Evolutionary conservation across 2,113 vertebrate genomes (phyloP), one percentile per base, ranked within the genome.

Genomic region (Phyllostomus hastatus): DNA sequence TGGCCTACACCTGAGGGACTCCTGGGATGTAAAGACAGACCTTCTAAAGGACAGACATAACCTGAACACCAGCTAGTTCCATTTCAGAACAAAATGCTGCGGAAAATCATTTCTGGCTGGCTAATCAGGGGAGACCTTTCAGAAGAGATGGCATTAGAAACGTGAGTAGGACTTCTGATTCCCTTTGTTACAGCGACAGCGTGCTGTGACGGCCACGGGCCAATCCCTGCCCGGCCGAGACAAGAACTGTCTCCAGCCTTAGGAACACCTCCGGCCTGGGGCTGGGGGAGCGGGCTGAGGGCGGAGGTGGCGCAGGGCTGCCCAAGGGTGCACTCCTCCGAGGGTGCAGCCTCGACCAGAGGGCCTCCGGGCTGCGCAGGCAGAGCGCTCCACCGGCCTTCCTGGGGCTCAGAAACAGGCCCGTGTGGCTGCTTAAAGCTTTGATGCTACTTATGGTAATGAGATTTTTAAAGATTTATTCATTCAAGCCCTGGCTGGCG

Each of bases 21-120:
- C 80, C 72, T 50, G 61, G 33, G 41, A 66, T 82, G 85, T 35
- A 46, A 70, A 93, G 73, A 48, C 38, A 88, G 81, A 16, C 31
- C 35, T 93, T 83, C 80, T 50, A 35, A 35, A 69, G 90, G 85
- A 79, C 73, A 91, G 75, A 48, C 38, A 38, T 7, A 88, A 69
- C 35, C 86, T 38, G n/a, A 86, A 70, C 19, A 9, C 67, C 24
- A 82, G 78, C 73, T 15, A 50, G 46, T 73, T 54, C 15, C 26
- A 26, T 73, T 54, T 81, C 52, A 84, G 88, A 61, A 43, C 15
- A 33, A 59, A 92, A 75, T 7, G n/a, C 7, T 57, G 38, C 72
- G 86, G 93, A 90, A 80, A 88, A 72, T 76, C 19, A 70, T 28
- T 95, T 85, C 86, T 72, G 50, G 85, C 78, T 88, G 91, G 82